These are phyloP conservation scores for Drosophila takahashii DNA, from an alignment of 1,140 invertebrate genomes.

Conservation along the genomic window DNA sequence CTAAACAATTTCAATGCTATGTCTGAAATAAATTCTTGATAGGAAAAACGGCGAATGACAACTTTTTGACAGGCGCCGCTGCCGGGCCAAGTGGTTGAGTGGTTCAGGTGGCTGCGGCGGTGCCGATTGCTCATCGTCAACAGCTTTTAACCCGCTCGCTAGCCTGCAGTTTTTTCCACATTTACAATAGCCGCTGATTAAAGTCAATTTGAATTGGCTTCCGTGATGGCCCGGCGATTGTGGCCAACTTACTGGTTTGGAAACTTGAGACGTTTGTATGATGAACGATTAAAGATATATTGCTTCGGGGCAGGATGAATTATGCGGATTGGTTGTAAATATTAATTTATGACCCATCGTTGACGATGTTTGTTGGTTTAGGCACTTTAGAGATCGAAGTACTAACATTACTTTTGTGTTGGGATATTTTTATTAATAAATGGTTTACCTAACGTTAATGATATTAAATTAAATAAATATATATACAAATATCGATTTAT, in stretches of 20 bases:
- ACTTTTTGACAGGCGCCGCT: constrained; percentile 66
- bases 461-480: background rate
- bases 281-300: constrained; percentile 19
- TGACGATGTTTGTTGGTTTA: background rate
- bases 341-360: background rate
- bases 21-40: constrained; percentile 72
- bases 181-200: constrained; percentile 62
- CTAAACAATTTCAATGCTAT: constrained; percentile 72
- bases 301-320: constrained; percentile 7
- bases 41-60: constrained; percentile 58
- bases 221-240: constrained; percentile 58
- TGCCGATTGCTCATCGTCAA: constrained; percentile 56
- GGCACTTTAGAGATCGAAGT: background rate
- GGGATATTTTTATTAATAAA: background rate
- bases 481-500: too few relatives aligned
- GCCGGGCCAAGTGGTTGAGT: constrained; percentile 24
- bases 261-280: constrained; percentile 12
- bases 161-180: constrained; percentile 56
- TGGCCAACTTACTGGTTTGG: constrained; percentile 53
- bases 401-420: too few relatives aligned
- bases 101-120: constrained; percentile 34
- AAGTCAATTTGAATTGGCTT: constrained; percentile 57
- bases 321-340: background rate
- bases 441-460: background rate
- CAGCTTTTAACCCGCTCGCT: constrained; percentile 31